Percentiles rank a stretch among this genome's conserved stretches.
phyloP scores from a whole-genome alignment of 2,888 invertebrate genomes.

The Stenichneumon culpator region DNA sequence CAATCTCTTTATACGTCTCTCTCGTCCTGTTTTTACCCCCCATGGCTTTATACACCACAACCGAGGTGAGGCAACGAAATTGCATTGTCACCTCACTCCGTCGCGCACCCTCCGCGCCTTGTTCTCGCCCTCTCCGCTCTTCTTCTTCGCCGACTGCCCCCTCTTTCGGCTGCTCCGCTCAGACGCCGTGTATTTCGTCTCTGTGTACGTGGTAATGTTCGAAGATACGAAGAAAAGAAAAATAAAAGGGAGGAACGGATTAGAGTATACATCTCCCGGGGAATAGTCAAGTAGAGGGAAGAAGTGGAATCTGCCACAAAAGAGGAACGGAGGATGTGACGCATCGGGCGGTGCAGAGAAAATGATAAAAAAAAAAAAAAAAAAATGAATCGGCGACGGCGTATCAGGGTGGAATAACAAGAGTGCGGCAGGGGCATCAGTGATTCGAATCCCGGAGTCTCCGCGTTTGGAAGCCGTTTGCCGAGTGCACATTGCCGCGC shows the following conservation, averaged over 20 bases:
- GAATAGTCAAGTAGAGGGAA: conserved; percentile 27
- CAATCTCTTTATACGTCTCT: conserved; percentile 77
- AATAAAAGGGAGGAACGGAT: conserved; percentile 3
- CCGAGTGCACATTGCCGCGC: conserved; percentile 46
- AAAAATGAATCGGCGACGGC: conserved; percentile 38
- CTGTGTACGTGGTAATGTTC: conserved; percentile 49
- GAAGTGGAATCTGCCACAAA: conserved; percentile 50
- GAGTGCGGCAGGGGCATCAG: conserved; percentile 13
- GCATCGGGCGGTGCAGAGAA: conserved; percentile 52
- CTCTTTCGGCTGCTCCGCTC: conserved; percentile 8
- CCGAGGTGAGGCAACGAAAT: conserved; percentile 73
- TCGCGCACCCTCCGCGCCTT: conserved; percentile 53
- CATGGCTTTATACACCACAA: conserved; percentile 59
- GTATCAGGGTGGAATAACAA: conserved; percentile 36
- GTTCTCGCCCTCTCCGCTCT: conserved; percentile 22
- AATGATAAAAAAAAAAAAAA: conserved; percentile 39
- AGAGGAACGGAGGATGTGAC: conserved; percentile 38
- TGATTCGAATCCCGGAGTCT: conserved; percentile 42
- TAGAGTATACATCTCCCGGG: conserved; percentile 48
- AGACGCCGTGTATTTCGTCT: conserved; percentile 32
- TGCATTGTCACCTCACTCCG: conserved; percentile 76
- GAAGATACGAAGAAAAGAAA: conserved; percentile 55
- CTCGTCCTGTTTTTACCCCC: conserved; percentile 62
- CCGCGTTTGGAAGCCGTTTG: conserved; percentile 50
- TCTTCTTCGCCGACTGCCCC: conserved; percentile 5